Percentiles rank a stretch among this genome's conserved stretches.
Evolutionary conservation across 1,140 invertebrate species (phyloP).

Genomic region (Dolichoris vasculosae): DNA sequence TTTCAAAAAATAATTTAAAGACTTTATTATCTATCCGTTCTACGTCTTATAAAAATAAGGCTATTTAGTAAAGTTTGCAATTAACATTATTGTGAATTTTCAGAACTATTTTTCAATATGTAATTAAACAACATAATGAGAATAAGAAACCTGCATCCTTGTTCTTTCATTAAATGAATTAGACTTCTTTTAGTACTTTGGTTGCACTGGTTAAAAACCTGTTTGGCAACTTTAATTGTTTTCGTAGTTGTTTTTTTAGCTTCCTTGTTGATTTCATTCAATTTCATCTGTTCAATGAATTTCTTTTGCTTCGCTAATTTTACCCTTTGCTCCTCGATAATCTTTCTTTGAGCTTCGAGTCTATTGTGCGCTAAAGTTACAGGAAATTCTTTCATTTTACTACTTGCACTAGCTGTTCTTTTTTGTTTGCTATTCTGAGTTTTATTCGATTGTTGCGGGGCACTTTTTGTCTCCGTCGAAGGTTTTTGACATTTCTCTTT

Average conservation of each 20-base stretch:
- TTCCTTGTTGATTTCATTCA: slow-evolving; percentile 65
- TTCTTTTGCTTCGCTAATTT: slow-evolving; percentile 63
- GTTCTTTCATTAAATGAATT: slow-evolving; percentile 65
- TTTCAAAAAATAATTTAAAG: no score
- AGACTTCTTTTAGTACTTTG: slow-evolving; percentile 63
- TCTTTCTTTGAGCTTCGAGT: slow-evolving; percentile 65
- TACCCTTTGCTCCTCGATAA: slow-evolving; percentile 67
- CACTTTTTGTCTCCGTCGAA: slow-evolving; percentile 16
- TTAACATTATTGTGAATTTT: background rate
- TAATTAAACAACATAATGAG: background rate
- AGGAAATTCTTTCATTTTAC: slow-evolving; percentile 40
- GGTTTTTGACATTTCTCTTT: slow-evolving; percentile 43
- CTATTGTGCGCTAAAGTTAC: slow-evolving; percentile 58
- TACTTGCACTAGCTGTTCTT: background rate
- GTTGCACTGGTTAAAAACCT: slow-evolving; percentile 62
- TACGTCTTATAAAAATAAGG: background rate
- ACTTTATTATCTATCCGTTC: no score
- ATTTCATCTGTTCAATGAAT: slow-evolving; percentile 68
- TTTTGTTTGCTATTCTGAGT: background rate
- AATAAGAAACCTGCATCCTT: slow-evolving; percentile 60
- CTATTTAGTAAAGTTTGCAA: background rate
- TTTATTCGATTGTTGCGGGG: slow-evolving; percentile 35
- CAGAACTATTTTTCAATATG: background rate
- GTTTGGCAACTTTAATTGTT: slow-evolving; percentile 63
- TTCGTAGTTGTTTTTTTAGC: slow-evolving; percentile 57